Evolutionary conservation across 2,888 invertebrate species (phyloP), one percentile per base, ranked within the genome.

Genomic region (Thera britannica): DNA sequence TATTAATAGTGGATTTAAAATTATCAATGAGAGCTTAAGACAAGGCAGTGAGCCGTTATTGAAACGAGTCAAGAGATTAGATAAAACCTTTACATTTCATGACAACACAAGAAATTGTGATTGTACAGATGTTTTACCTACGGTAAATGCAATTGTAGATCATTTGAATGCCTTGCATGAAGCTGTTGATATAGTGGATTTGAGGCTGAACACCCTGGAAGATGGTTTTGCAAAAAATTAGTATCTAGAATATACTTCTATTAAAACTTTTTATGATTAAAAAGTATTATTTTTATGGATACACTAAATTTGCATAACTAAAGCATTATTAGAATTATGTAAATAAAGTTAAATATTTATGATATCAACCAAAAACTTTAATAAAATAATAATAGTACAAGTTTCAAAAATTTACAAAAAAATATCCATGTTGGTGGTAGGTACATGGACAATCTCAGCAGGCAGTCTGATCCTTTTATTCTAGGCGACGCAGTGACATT

Each of bases 121-220:
- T 67, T 92, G 92, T 87, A 88, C 88, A 62, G 88, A 92, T 84
- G 87, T 93, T 34, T 75, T 93, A 65, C 93, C 93, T 54, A 93
- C 93, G 69, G 90, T 95, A 1, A 91, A 94, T 89, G 92, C 92
- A 54, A 90, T 95, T 75, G 93, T 93, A 68, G 93, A 94, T 70
- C 94, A 95, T 82, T 85, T 95, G 59, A 94, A 94, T 85, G 93
- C 93, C 11, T 83, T 95, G 8, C 94, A 94, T 78, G 93, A 94
- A 78, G 94, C 94, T 56, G 89, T 95, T n/a, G 89, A 93, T 73
- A 76, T 94, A 63, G 88, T 95, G 61, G 95, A 95, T 75, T 83
- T 95, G 75, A 88, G 95, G 72, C 84, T 95, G 11, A 94, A 89
- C 59, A 89, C 90, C 58, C 78, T 95, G 61, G 95, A 95, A 86